phyloP scores from a whole-genome alignment of 1,140 invertebrate genomes.

The Onthophagus taurus region DNA sequence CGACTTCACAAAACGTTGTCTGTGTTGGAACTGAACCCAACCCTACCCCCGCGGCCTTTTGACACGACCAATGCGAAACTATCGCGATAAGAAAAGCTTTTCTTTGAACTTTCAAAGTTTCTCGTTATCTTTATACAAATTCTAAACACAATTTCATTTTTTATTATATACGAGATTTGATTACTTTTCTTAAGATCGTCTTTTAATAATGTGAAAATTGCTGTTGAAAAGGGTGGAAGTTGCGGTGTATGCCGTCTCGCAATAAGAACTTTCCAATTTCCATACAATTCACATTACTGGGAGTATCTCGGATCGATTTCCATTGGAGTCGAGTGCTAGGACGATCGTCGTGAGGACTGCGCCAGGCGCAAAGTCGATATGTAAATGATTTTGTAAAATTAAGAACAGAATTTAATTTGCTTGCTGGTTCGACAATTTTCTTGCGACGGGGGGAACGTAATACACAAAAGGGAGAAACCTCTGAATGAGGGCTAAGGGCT shows the following conservation, averaged over 20 bases:
- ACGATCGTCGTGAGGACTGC: too few species aligned
- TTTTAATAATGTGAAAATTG: too few species aligned
- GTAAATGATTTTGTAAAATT: conserved; percentile 13
- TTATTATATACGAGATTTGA: neutral
- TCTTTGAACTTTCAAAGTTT: neutral
- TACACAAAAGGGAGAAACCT: conserved; percentile 1
- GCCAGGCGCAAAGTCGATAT: conserved; percentile 10
- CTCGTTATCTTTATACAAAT: neutral
- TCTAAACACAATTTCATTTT: neutral
- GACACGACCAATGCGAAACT: neutral
- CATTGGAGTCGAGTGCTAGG: too few species aligned
- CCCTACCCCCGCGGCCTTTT: neutral
- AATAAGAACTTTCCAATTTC: too few species aligned
- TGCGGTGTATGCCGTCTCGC: too few species aligned
- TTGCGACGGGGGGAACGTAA: too few species aligned
- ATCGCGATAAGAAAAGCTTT: neutral
- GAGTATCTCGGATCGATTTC: too few species aligned
- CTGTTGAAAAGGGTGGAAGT: too few species aligned
- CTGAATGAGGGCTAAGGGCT: too few species aligned
- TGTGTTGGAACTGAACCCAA: neutral
- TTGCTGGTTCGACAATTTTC: too few species aligned
- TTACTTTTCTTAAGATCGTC: neutral
- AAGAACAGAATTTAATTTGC: conserved; percentile 15
- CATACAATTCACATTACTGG: too few species aligned
- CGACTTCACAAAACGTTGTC: conserved; percentile 27